Base-by-base conservation (phyloP, 2,797 vertebrate species). In the Zenarchopterus dispar region DNA sequence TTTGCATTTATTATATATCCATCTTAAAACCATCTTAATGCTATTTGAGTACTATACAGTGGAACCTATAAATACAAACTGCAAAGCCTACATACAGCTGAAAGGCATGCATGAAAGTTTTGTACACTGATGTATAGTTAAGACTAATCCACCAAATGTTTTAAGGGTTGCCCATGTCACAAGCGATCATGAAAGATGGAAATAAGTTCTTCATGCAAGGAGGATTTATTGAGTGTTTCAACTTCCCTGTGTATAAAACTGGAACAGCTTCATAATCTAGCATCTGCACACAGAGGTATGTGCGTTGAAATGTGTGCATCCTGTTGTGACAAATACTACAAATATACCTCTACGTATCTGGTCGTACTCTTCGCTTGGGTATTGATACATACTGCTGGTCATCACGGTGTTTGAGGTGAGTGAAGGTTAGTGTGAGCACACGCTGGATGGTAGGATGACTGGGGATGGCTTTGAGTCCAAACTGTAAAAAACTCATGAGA, bases 41-140 rank as follows among this genome's bases (percentile, higher is more conserved):
- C 84, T 63, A 82, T 88, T 82, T 81, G 73, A 88, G 73, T 86
- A 89, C 90, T 82, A 84, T 93, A 93, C 91, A 90, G 89, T 84
- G 89, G 75, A 91, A 84, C 92, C 88, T 90, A 92, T 85, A 93
- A 93, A 92, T 92, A 92, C 81, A 88, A 92, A 92, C 72, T 48
- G 77, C 84, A 88, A 93, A 88, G 88, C 87, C 88, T 92, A 93
- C 85, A 78, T 94, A 92, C 91, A 93, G 90, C 91, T 89, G 84
- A 69, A 88, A 78, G 53, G 62, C 93, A 94, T 93, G 93, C 93
- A 91, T 84, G 78, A 78, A 77, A 80, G 81, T 89, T 86, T 82
- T 84, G 67, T 92, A 91, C 87, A 93, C 86, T 62, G 73, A 91
- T 88, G 90, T 88, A 91, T 86, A 92, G 84, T 82, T 84, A 88